These are phyloP conservation scores for Eufriesea mexicana DNA, from an alignment of 1,140 invertebrate genomes.

Conservation along the genomic window DNA sequence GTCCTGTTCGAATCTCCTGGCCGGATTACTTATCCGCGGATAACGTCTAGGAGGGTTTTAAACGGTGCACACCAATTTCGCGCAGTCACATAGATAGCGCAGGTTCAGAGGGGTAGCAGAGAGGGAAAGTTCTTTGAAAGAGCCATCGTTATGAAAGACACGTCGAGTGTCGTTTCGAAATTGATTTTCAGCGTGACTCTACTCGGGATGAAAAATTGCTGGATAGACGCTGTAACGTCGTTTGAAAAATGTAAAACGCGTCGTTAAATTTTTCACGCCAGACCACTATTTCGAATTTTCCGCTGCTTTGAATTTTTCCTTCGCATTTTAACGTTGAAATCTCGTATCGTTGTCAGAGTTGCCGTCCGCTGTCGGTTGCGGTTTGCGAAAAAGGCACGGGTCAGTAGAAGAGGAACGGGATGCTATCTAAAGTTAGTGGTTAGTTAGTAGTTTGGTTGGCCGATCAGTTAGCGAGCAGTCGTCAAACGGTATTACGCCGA, in stretches of 20 bases:
- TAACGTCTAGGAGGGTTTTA: slow-evolving; percentile 67
- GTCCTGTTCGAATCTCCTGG: slow-evolving; percentile 69
- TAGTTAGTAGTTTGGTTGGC: slow-evolving; percentile 9
- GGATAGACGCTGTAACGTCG: no score
- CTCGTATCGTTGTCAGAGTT: neutral
- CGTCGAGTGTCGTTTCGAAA: neutral
- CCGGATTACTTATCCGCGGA: slow-evolving; percentile 71
- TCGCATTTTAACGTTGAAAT: no score
- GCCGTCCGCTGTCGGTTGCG: no score
- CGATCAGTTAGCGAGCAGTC: slow-evolving; percentile 10
- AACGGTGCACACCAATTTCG: slow-evolving; percentile 58
- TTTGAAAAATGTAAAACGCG: no score
- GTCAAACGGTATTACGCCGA: neutral
- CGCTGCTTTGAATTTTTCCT: no score
- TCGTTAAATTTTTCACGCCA: no score
- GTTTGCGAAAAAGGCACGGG: neutral
- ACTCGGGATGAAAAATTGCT: no score
- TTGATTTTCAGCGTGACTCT: slow-evolving; percentile 4
- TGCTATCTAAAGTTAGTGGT: neutral
- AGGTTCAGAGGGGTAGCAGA: neutral
- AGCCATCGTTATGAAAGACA: neutral
- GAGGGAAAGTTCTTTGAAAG: neutral
- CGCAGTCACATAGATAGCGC: slow-evolving; percentile 22
- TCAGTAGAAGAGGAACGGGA: no score
- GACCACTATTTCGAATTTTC: no score